Base-by-base conservation (phyloP, 2,797 vertebrate genomes). In the Muscicapa comitata region DNA sequence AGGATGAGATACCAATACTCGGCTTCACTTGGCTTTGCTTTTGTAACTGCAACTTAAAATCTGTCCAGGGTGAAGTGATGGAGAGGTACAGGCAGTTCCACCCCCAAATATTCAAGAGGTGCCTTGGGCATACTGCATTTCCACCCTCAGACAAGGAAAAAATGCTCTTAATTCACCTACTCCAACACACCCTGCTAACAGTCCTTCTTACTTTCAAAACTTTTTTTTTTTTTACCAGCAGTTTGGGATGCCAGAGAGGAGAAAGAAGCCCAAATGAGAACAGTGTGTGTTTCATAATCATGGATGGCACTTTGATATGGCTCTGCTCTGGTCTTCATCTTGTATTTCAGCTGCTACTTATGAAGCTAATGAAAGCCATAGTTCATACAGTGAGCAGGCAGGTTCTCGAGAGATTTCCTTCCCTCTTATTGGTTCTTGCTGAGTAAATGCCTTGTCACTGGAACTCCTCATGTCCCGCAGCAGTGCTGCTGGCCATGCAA, bases 91-190 rank as follows among this genome's bases (percentile, higher is more conserved):
- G 35, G 24, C 29, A 43, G 23, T 55, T 66, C 16, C 47, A 58
- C 20, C 10, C 6, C 20, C 25, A 62, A 58, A 76, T 68, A 68
- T 53, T 70, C 31, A 48, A 58, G 25, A 62, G 13, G 3, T 65
- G 47, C 31, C 37, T 71, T 55, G 68, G 43, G 48, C 59, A 63
- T 26, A 13, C 13, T 43, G 23, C 43, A 65, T 62, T 77, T 70
- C 42, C 1, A 6, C 40, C 9, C 0, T 2, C 3, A 2, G 24
- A 81, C 1, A 1, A 45, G 17, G 26, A 31, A 31, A 70, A 86
- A 77, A 1, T 71, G 8, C 29, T 92, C 40, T 48, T 77, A 67
- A 83, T 67, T 14, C 2, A 1, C 45, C 37, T 33, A 17, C 13
- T 87, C 68, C 42, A 29, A 42, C 51, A 54, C 29, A 20, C 0